Base-by-base conservation (phyloP, 2,113 vertebrate genomes). In the Prietella phreatophila region DNA sequence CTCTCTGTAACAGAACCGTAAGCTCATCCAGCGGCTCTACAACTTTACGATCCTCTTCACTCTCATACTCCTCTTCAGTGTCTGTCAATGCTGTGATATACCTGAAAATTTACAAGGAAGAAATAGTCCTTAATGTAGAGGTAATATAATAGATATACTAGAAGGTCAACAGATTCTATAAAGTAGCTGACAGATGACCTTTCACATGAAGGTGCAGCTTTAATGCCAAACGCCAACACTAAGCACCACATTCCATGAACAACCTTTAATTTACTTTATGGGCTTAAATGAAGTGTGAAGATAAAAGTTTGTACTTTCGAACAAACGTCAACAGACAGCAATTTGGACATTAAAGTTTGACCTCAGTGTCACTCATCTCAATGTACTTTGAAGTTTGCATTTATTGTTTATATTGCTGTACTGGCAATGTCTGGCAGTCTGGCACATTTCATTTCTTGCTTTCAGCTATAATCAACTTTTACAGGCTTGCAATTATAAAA, bases 71-170 rank as follows among this genome's bases (percentile, higher is more conserved):
- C 91, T 98, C 98, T 19, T 96, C 95, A n/a, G 97, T 97, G 91
- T 99, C 98, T 0, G 97, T 99, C 90, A 97, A 93, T 86, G 98
- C 98, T 0, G 98, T 99, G 76, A 98, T 96, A 86, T 99, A 99
- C 92, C 98, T 99, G 93, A 88, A 96, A 93, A 71, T 75, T 90
- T 30, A 88, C 22, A 86, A 20, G 63, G 14, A 82, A 25, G 3
- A 58, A 60, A 60, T 17, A 55, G 55, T 2, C 1, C 14, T 55
- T 75, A 61, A 47, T 50, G 11, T 11, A 17, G 33, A 30, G 60
- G 9, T 50, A 50, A 50, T 50, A 50, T 50, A 50, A 50, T 47
- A 47, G 42, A 11, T 27, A 85, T 19, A 42, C 22, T 42, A 58
- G 69, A 75, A 75, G 55, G 22, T 20, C 15, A 17, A 60, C 5